Conservation (phyloP, 2,888 invertebrate genomes). For the Hyles lineata region DNA sequence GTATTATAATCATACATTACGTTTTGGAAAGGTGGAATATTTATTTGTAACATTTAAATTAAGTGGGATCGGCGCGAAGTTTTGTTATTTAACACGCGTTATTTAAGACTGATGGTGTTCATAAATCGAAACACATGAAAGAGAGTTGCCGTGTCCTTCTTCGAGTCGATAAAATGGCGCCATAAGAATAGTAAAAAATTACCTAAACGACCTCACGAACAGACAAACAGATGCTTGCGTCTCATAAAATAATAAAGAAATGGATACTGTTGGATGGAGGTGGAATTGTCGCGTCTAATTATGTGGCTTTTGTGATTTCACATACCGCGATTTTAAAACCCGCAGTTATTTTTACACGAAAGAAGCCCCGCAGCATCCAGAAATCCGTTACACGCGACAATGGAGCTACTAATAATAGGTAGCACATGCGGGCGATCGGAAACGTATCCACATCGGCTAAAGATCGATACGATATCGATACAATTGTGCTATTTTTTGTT, state of each 20-base stretch:
- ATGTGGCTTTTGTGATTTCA: not conserved
- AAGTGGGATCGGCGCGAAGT: conserved; percentile 1
- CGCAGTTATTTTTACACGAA: conserved; percentile 30
- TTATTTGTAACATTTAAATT: conserved; percentile 10
- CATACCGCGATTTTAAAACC: conserved; percentile 3
- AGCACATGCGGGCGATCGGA: conserved; percentile 56
- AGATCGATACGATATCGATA: conserved; percentile 44
- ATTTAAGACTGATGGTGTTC: not conserved
- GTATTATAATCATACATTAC: not conserved
- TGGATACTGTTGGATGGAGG: not conserved
- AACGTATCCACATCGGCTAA: conserved; percentile 51
- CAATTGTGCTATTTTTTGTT: conserved; percentile 31
- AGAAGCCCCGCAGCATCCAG: conserved; percentile 49
- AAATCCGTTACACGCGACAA: conserved; percentile 51
- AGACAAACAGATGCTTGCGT: conserved; percentile 28
- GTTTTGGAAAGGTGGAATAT: conserved; percentile 3
- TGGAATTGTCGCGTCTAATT: conserved; percentile 7
- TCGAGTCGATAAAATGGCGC: conserved; percentile 2
- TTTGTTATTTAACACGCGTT: not conserved
- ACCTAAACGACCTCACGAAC: conserved; percentile 24
- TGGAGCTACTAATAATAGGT: conserved; percentile 48
- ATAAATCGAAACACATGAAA: conserved; percentile 13
- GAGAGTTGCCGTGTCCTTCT: not conserved
- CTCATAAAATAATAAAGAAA: conserved; percentile 14
- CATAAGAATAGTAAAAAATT: conserved; percentile 22